Evolutionary conservation across 92 coral and sea anemone species (phyloP).

Genomic region (Zoanthus sociatus): DNA sequence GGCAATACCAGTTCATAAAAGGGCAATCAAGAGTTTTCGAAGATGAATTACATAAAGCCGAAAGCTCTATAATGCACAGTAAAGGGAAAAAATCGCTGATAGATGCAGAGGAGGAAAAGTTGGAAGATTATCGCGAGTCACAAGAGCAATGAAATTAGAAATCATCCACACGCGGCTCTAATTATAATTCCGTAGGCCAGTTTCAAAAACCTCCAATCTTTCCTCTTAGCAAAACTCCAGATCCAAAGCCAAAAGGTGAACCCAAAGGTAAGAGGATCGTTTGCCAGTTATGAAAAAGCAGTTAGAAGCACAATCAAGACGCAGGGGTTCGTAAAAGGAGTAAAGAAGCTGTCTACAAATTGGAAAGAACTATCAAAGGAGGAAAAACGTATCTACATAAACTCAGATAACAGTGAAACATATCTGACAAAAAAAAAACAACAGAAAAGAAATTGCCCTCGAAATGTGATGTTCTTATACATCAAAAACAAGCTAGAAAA

Average conservation of each 20-base stretch:
- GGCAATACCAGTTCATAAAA: not conserved
- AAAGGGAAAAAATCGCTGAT: not conserved
- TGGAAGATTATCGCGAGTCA: not conserved
- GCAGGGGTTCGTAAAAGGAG: too few relatives aligned
- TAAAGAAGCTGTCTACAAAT: too few relatives aligned
- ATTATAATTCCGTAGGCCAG: not conserved
- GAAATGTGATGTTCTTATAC: not conserved
- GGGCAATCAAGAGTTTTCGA: not conserved
- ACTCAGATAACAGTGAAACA: not conserved
- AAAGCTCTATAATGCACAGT: not conserved
- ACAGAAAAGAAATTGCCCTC: not conserved
- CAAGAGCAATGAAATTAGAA: not conserved
- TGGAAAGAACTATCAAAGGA: not conserved
- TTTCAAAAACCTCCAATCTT: not conserved
- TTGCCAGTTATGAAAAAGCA: not conserved
- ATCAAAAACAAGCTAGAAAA: not conserved
- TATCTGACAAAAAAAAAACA: not conserved
- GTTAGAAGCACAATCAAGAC: not conserved
- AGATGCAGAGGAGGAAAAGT: not conserved
- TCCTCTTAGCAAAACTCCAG: not conserved
- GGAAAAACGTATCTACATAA: not conserved
- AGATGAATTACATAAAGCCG: not conserved
- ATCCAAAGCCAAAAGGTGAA: not conserved
- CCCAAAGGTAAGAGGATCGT: not conserved
- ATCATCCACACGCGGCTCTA: not conserved